Conservation (phyloP, 64 coral and sea anemone genomes). For the Montipora sp. region DNA sequence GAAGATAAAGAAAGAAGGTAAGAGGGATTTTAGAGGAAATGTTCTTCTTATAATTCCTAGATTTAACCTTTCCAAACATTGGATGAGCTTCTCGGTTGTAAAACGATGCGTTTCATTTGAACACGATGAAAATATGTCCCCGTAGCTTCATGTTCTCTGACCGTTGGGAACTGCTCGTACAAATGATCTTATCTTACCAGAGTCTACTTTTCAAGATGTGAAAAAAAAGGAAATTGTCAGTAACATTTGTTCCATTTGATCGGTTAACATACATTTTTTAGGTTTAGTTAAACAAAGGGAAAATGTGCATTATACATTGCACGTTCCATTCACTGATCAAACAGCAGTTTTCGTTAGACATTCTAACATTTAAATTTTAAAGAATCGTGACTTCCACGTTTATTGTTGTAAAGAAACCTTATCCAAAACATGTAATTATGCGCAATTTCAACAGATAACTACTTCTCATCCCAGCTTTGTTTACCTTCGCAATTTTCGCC, state of each 20-base stretch:
- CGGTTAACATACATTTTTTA: not conserved
- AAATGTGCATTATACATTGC: not conserved
- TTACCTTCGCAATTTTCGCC: not conserved
- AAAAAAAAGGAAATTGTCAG: no score
- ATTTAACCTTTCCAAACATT: not conserved
- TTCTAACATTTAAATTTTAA: not conserved
- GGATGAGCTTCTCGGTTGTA: no score
- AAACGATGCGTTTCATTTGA: no score
- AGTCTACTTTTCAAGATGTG: no score
- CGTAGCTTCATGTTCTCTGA: no score
- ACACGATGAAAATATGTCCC: no score
- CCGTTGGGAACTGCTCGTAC: no score
- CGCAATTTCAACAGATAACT: not conserved
- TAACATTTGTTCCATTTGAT: not conserved
- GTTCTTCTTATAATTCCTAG: no score
- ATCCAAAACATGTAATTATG: not conserved
- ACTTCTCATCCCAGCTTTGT: not conserved
- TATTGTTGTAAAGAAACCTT: not conserved
- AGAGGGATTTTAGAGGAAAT: not conserved
- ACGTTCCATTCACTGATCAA: not conserved
- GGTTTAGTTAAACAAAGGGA: not conserved
- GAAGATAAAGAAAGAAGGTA: slow-evolving; percentile 93
- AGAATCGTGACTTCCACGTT: not conserved
- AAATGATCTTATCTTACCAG: no score
- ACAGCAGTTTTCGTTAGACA: not conserved